Conservation (phyloP, 2,113 vertebrate genomes). For the Echinops telfairi region DNA sequence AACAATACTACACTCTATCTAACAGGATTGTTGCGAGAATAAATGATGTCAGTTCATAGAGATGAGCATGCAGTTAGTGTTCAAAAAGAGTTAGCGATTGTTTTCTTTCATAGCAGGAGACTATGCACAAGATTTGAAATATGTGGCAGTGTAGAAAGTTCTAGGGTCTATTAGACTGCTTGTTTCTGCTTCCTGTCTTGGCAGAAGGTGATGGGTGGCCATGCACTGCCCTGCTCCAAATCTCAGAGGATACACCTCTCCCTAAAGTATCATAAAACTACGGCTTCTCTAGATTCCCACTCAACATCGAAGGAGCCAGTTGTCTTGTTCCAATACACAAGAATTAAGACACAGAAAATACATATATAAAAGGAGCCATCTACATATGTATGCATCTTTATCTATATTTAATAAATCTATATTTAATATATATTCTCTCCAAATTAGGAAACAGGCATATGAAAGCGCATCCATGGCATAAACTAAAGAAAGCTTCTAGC, state of each 20-base stretch:
- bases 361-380: not conserved
- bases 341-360: slow-evolving; percentile 23
- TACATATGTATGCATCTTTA: not conserved
- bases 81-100: not conserved
- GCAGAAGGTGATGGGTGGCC: not conserved
- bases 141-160: not conserved
- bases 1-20: not conserved
- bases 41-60: not conserved
- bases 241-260: not conserved
- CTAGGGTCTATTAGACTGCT: not conserved
- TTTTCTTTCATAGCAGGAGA: not conserved
- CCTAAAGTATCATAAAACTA: not conserved
- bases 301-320: not conserved
- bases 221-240: not conserved
- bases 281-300: not conserved
- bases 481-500: not conserved
- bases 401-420: no score
- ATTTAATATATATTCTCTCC: not conserved
- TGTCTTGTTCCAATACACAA: not conserved
- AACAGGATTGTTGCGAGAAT: not conserved
- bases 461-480: not conserved
- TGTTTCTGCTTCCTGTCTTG: not conserved
- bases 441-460: not conserved
- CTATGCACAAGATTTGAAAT: not conserved
- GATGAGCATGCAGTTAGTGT: not conserved